Evolutionary conservation across 2,888 invertebrate species (phyloP).

Genomic region (Leptopterna dolabrata): DNA sequence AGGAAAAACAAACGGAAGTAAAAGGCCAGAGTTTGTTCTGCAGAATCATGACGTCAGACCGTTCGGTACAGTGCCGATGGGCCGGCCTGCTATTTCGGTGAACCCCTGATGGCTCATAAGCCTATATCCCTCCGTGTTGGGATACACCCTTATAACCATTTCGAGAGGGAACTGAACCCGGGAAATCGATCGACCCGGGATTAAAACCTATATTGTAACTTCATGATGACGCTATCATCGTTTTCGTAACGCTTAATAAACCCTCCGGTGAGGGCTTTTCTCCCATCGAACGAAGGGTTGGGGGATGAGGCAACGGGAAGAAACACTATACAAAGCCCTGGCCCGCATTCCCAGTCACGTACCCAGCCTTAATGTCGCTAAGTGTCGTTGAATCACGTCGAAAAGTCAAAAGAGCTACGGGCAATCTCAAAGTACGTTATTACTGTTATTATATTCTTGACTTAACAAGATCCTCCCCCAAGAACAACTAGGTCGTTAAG

Average conservation of each 20-base stretch:
- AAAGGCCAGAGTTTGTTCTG: too few species aligned
- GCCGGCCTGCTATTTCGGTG: too few species aligned
- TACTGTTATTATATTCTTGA: neutral
- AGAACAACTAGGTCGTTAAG: neutral
- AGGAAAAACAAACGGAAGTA: too few species aligned
- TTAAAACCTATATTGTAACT: neutral
- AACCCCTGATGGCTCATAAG: too few species aligned
- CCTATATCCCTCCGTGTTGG: too few species aligned
- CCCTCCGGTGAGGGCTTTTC: neutral
- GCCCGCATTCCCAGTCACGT: neutral
- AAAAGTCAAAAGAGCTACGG: neutral
- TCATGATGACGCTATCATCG: neutral
- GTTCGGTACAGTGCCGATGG: too few species aligned
- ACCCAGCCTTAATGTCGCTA: neutral
- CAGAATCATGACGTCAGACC: too few species aligned
- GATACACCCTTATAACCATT: neutral
- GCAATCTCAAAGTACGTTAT: neutral
- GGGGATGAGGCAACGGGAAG: neutral
- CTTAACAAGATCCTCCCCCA: neutral
- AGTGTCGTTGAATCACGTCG: constrained; percentile 3
- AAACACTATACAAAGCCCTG: neutral
- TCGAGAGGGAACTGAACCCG: neutral
- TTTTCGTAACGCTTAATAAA: neutral
- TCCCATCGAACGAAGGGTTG: neutral
- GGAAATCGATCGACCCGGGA: neutral